Evolutionary conservation across 1,140 invertebrate species (phyloP).

Genomic region (Drosophila pandora): DNA sequence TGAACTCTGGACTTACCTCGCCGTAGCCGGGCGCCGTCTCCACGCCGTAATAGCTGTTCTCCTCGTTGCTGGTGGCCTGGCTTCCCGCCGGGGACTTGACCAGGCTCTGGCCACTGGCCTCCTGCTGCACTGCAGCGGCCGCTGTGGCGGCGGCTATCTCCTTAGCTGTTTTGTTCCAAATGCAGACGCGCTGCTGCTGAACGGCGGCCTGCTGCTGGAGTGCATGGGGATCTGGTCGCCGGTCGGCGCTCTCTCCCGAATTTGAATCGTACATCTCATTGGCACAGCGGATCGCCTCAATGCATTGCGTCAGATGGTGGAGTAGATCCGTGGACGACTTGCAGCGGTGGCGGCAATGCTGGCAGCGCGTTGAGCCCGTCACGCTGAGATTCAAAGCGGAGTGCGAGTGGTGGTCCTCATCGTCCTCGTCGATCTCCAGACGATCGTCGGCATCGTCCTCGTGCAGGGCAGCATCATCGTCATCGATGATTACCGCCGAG

Average conservation of each 20-base stretch:
- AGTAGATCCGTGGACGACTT: constrained; percentile 91
- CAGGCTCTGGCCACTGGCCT: constrained; percentile 36
- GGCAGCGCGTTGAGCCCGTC: constrained; percentile 90
- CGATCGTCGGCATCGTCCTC: constrained; percentile 75
- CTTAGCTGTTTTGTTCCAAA: constrained; percentile 85
- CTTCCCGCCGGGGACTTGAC: constrained; percentile 37
- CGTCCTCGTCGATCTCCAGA: constrained; percentile 71
- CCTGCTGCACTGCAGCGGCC: constrained; percentile 50
- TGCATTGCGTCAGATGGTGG: constrained; percentile 89
- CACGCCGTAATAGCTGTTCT: constrained; percentile 84
- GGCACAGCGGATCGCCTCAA: constrained; percentile 84
- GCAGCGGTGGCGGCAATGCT: constrained; percentile 92
- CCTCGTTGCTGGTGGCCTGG: constrained; percentile 67
- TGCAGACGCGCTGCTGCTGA: constrained; percentile 86
- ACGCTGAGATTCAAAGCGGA: constrained; percentile 79
- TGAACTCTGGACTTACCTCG: constrained; percentile 81
- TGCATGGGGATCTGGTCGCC: constrained; percentile 43
- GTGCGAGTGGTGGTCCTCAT: constrained; percentile 72
- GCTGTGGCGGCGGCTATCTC: constrained; percentile 82
- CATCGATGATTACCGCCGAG: constrained; percentile 64
- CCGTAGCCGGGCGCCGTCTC: constrained; percentile 85
- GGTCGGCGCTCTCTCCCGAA: constrained; percentile 76
- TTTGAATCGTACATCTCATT: constrained; percentile 83
- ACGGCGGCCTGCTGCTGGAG: constrained; percentile 69
- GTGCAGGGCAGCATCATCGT: constrained; percentile 84